Base-by-base conservation (phyloP, 2,113 vertebrate species). In the Gorsachius goisagi region DNA sequence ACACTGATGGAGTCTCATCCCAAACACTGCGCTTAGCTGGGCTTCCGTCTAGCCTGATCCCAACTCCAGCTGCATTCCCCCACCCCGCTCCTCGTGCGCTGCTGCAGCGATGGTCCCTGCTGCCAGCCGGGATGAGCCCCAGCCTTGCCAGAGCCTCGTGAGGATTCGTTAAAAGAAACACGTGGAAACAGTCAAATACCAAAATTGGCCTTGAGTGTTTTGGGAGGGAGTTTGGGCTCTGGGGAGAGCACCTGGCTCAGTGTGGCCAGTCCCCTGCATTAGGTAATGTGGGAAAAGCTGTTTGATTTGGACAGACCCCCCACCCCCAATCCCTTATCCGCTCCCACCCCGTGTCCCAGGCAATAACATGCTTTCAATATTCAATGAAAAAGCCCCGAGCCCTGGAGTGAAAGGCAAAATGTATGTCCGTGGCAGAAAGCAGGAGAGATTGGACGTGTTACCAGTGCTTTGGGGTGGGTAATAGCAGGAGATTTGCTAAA, bases 1-100 rank as follows among this genome's bases (percentile, higher is more conserved):
- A 75, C 0, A 0, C 18, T 60, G 45, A 49, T 1, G 2, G 20
- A 0, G 0, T 47, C n/a, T n/a, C 3, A 1, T 87, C 68, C 37
- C 41, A 45, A 59, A 2, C 9, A 1, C 12, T 76, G 35, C 1
- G 1, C 35, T 22, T 8, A 49, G 44, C 2, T 37, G 33, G 41
- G 60, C 64, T 85, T 55, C 0, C 0, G 23, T 75, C 63, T 45
- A 79, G 24, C 15, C n/a, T 30, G 32, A 56, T 45, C 63, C 84
- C 58, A 21, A 0, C 10, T 64, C 66, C 71, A 63, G 37, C 63
- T 0, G 0, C 20, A 24, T 26, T 28, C 47, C 5, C 14, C 55
- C 12, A 49, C 22, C 19, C 63, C 1, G 8, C 41, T 75, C 4
- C 53, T 28, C 1, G 1, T 15, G 33, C 1, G 20, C 9, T 18